Conservation (phyloP, 2,888 invertebrate species). For the Volucella zonaria region DNA sequence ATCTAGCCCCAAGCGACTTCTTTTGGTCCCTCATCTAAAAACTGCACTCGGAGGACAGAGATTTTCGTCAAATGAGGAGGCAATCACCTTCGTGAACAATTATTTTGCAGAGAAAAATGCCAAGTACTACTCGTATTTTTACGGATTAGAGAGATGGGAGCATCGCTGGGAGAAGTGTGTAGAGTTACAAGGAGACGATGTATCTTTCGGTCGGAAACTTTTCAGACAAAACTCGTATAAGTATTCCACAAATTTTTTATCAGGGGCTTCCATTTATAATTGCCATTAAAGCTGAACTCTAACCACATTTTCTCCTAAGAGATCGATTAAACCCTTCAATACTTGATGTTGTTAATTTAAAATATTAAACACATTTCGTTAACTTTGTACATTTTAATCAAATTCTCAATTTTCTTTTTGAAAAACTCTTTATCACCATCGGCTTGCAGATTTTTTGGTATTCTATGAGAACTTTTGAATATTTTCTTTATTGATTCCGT, state of each 20-base stretch:
- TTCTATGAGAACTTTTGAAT: neutral
- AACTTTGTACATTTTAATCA: constrained; percentile 74
- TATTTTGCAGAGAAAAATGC: no score
- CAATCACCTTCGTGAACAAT: no score
- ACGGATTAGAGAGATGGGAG: no score
- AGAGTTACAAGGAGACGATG: no score
- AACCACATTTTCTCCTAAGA: constrained; percentile 67
- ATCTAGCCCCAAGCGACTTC: no score
- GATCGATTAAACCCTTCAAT: constrained; percentile 74
- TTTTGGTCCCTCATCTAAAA: no score
- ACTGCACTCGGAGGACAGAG: no score
- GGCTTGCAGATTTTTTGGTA: constrained; percentile 76
- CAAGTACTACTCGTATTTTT: no score
- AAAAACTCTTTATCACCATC: constrained; percentile 78
- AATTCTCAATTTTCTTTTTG: constrained; percentile 74
- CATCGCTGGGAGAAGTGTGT: no score
- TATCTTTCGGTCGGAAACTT: no score
- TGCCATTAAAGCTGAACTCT: constrained; percentile 72
- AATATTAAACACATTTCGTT: constrained; percentile 70
- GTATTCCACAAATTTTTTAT: constrained; percentile 58
- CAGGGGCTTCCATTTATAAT: constrained; percentile 68
- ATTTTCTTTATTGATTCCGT: neutral
- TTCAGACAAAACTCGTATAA: no score
- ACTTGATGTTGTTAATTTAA: constrained; percentile 76
- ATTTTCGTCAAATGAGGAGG: no score